A percentile compares a stretch with the other conserved stretches of the same genome.
Conservation (phyloP, 2,113 vertebrate species). For the Chiloscyllium plagiosum region DNA sequence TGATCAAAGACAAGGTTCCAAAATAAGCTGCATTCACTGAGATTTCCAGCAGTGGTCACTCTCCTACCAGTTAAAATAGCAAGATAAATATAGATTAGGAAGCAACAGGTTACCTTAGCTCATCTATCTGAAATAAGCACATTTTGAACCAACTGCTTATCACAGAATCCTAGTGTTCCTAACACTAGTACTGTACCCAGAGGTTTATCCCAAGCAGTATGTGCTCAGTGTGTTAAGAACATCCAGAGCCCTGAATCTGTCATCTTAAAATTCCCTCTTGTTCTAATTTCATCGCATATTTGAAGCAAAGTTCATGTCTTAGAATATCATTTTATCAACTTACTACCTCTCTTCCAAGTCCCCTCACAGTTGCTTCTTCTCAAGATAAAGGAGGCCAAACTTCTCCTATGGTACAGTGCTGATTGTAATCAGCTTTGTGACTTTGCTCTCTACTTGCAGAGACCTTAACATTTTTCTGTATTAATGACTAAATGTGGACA, state of each 20-base stretch:
- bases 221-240: background rate
- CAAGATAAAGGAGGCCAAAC: background rate
- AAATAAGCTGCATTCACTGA: constrained; percentile 17
- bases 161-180: no score
- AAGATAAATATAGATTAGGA: background rate
- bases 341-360: background rate
- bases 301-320: background rate
- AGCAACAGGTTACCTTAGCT: background rate
- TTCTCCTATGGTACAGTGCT: background rate
- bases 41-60: background rate
- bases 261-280: background rate
- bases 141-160: background rate
- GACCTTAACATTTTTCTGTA: background rate
- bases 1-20: constrained; percentile 41
- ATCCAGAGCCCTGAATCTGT: background rate
- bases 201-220: background rate
- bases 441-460: background rate
- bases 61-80: background rate
- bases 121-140: background rate
- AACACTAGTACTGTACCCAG: background rate
- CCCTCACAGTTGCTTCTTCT: background rate
- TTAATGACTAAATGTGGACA: background rate
- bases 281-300: background rate
- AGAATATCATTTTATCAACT: background rate
- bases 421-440: background rate